phyloP scores from a whole-genome alignment of 2,797 vertebrate genomes.

The Diceros bicornis region DNA sequence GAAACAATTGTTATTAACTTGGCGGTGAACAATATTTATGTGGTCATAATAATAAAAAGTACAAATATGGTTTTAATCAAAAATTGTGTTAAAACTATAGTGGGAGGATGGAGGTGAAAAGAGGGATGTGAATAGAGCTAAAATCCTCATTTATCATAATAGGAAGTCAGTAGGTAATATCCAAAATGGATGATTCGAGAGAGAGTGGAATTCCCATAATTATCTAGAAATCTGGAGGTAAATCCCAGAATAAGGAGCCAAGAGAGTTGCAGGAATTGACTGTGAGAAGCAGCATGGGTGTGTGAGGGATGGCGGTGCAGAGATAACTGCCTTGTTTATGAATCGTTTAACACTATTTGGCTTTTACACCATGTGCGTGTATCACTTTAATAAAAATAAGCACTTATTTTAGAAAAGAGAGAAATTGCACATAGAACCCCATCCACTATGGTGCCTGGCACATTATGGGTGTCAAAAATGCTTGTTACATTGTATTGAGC shows the following conservation, averaged over 20 bases:
- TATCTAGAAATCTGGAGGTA: conserved; percentile 22
- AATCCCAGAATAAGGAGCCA: neutral
- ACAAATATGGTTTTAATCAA: conserved; percentile 48
- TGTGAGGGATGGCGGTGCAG: neutral
- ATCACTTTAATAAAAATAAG: conserved; percentile 6
- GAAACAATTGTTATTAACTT: conserved; percentile 42
- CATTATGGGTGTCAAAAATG: neutral
- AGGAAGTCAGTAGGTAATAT: neutral
- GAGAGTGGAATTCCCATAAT: neutral
- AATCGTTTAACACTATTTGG: neutral
- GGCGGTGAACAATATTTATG: neutral
- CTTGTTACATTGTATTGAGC: neutral
- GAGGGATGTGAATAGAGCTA: neutral
- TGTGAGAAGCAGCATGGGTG: neutral
- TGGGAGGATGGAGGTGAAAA: neutral
- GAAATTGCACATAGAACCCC: neutral
- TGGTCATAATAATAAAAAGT: conserved; percentile 12
- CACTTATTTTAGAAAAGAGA: neutral
- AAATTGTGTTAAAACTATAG: neutral
- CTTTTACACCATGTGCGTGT: neutral
- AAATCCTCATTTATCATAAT: neutral
- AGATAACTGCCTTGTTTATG: neutral
- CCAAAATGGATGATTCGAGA: neutral
- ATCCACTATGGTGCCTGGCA: neutral
- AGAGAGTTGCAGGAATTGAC: neutral